These are phyloP conservation scores for Lucilia sericata DNA, from an alignment of 1,140 invertebrate species.

Conservation along the genomic window DNA sequence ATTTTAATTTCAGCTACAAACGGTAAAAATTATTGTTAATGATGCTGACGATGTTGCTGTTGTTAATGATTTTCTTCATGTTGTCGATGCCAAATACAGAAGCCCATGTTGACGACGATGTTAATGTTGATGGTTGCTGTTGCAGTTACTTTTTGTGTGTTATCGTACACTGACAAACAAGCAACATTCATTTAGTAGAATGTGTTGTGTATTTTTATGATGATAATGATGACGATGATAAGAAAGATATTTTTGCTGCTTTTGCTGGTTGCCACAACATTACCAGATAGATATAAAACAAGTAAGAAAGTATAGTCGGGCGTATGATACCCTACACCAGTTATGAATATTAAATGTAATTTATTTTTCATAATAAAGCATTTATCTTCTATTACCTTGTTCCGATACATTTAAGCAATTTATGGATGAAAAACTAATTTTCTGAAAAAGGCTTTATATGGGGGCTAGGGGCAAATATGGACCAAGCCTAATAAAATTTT, in stretches of 20 bases:
- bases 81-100: not conserved
- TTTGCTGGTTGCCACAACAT: not conserved
- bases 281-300: no score
- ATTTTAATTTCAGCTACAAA: not conserved
- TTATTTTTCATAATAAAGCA: no score
- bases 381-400: no score
- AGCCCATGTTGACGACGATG: not conserved
- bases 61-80: not conserved
- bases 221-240: not conserved
- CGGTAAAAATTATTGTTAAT: constrained; percentile 18
- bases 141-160: not conserved
- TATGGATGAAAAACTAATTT: no score
- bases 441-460: no score
- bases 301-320: no score
- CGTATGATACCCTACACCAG: no score
- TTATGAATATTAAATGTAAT: no score
- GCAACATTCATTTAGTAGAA: not conserved
- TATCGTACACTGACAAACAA: not conserved
- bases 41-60: not conserved
- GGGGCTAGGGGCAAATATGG: no score
- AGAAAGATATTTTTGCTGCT: not conserved
- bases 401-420: no score
- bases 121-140: not conserved
- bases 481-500: no score
- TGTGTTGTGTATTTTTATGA: not conserved